Evolutionary conservation across 2,797 vertebrate genomes (phyloP), one percentile per base, ranked within the genome.

Genomic region (Centroberyx gerrardi): DNA sequence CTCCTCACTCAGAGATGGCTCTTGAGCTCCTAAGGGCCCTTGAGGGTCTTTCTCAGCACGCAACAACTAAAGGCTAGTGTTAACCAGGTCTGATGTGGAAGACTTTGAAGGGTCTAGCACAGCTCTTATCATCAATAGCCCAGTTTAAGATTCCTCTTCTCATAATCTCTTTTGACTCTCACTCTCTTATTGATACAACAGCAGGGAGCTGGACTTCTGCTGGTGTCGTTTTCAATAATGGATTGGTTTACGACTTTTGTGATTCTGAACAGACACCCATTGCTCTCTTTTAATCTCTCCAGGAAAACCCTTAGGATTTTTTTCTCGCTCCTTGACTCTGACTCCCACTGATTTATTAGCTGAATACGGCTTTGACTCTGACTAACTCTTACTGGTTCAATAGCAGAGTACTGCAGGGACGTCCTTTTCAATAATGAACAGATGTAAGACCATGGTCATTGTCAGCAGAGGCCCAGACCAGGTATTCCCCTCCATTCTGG

Each of bases 1-100:
- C 29, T 42, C 2, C 31, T 40, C 33, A 27, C 33, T 88, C 58
- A 78, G 76, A 85, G 71, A 84, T 61, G 62, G 70, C 63, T 75
- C 65, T 81, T 68, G 58, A 74, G 80, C 83, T 82, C 79, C 52
- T 49, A 31, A 76, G 76, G 78, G 68, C 84, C 74, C 80, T 68
- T 42, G 18, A 84, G 79, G 44, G 72, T 84, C 51, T 67, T 65
- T 75, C 52, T 68, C 40, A 36, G 58, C 68, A 60, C 38, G 62
- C 42, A 68, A 81, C 64, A 78, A 42, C 60, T 60, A 55, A 76
- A 71, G 76, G 54, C 60, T 73, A 63, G 70, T 61, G 81, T 78
- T 80, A 85, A 82, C 68, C 46, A 53, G 62, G 61, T 62, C 36
- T 74, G 73, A 86, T 78, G 38, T 27, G 59, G 67, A 72, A 55